A percentile compares a stretch with the other conserved stretches of the same genome.
Evolutionary conservation across 2,113 vertebrate species (phyloP).

Genomic region (Notiomystis cincta): DNA sequence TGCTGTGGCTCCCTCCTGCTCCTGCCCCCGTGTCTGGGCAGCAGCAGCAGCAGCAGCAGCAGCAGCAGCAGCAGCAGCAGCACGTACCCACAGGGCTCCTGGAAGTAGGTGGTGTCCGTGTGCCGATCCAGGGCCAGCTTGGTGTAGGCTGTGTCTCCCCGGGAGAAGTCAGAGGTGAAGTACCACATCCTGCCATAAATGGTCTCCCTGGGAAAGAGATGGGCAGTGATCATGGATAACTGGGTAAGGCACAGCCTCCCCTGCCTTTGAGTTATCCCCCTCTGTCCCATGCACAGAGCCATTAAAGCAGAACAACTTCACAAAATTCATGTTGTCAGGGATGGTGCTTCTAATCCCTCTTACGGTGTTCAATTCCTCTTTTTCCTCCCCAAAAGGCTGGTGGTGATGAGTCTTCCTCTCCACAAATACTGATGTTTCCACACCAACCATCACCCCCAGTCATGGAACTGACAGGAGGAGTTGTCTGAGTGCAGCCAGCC

Average conservation of each 20-base stretch:
- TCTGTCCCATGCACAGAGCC: background rate
- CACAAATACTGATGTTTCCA: background rate
- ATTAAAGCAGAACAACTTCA: background rate
- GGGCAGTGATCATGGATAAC: background rate
- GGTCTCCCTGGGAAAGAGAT: slow-evolving; percentile 79
- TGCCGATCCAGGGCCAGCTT: slow-evolving; percentile 88
- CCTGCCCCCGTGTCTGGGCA: background rate
- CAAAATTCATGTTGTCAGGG: background rate
- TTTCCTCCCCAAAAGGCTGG: background rate
- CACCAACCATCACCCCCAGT: background rate
- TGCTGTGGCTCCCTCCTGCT: background rate
- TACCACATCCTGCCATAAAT: slow-evolving; percentile 91
- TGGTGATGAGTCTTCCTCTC: accelerated
- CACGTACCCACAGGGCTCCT: slow-evolving; percentile 90
- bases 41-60: background rate
- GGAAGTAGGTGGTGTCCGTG: slow-evolving; percentile 91
- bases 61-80: background rate
- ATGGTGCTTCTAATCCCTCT: background rate
- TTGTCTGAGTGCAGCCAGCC: background rate
- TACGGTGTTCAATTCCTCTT: background rate
- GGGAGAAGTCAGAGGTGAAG: slow-evolving; percentile 89
- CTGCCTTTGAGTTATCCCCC: no score
- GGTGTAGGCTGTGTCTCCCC: slow-evolving; percentile 90
- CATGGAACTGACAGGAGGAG: accelerated
- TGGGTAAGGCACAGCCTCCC: background rate